Evolutionary conservation across 2,113 vertebrate species (phyloP).

Genomic region (Actenoides lindsayi): DNA sequence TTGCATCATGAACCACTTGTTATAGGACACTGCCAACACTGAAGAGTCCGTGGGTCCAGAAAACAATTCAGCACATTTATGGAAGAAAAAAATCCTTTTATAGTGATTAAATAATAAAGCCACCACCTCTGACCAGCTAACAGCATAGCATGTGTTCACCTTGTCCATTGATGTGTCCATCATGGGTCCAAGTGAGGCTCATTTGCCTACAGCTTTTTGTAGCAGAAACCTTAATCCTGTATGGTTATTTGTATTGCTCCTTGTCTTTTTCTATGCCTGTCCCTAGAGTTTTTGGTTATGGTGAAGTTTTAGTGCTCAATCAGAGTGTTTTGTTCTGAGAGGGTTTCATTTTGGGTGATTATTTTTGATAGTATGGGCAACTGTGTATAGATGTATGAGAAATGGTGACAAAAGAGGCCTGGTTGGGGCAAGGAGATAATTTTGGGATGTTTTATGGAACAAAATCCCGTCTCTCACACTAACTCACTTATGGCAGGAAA

Average conservation of each 20-base stretch:
- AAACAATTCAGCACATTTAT: not conserved
- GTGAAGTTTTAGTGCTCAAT: not conserved
- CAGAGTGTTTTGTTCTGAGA: not conserved
- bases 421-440: accelerated
- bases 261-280: not conserved
- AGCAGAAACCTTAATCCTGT: not conserved
- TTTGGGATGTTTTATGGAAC: not conserved
- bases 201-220: not conserved
- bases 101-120: not conserved
- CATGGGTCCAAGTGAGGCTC: not conserved
- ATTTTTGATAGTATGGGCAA: not conserved
- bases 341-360: not conserved
- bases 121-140: not conserved
- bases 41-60: not conserved
- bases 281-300: not conserved
- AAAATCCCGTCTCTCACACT: not conserved
- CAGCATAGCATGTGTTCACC: accelerated
- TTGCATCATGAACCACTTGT: not conserved
- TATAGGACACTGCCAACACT: not conserved
- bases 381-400: not conserved
- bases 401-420: not conserved
- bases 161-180: not conserved
- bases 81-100: not conserved
- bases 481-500: not conserved
- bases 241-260: not conserved